Conservation (phyloP, 1,140 invertebrate genomes). For the Heliconius congener region DNA sequence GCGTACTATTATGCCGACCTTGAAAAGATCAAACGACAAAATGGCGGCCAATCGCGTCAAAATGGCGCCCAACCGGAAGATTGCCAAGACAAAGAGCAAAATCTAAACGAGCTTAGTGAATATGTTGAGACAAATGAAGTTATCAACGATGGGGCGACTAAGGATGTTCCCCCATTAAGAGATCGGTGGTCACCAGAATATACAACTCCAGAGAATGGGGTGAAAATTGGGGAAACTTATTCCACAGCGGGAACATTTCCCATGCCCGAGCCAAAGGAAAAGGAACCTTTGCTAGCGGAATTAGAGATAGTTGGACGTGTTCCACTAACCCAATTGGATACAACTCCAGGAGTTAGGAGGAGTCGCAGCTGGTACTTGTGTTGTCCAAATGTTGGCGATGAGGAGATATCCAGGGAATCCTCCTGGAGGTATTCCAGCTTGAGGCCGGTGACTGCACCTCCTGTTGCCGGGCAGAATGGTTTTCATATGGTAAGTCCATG, state of each 20-base stretch:
- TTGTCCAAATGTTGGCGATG: constrained; percentile 72
- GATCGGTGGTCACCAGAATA: constrained; percentile 65
- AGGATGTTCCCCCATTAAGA: constrained; percentile 65
- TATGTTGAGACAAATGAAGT: constrained; percentile 62
- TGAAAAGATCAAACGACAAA: constrained; percentile 64
- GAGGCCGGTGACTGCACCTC: constrained; percentile 64
- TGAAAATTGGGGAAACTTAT: constrained; percentile 69
- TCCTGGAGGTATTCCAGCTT: constrained; percentile 73
- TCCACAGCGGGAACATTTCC: constrained; percentile 78
- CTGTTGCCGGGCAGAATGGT: constrained; percentile 56
- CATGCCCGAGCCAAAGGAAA: constrained; percentile 75
- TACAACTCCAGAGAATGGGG: constrained; percentile 52
- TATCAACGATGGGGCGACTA: constrained; percentile 56
- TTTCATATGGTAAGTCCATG: constrained; percentile 45
- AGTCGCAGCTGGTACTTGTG: constrained; percentile 78
- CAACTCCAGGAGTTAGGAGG: constrained; percentile 56
- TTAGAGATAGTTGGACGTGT: constrained; percentile 67
- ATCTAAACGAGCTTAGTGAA: constrained; percentile 53
- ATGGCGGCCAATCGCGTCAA: constrained; percentile 36
- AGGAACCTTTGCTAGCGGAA: constrained; percentile 70
- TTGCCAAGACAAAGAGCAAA: constrained; percentile 34
- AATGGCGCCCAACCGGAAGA: constrained; percentile 18
- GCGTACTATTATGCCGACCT: constrained; percentile 79
- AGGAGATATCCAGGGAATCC: constrained; percentile 70
- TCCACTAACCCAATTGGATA: constrained; percentile 60